Percentiles rank a stretch among this genome's conserved stretches.
Conservation (phyloP, 2,888 invertebrate species). For the Phanerotoma sp. region DNA sequence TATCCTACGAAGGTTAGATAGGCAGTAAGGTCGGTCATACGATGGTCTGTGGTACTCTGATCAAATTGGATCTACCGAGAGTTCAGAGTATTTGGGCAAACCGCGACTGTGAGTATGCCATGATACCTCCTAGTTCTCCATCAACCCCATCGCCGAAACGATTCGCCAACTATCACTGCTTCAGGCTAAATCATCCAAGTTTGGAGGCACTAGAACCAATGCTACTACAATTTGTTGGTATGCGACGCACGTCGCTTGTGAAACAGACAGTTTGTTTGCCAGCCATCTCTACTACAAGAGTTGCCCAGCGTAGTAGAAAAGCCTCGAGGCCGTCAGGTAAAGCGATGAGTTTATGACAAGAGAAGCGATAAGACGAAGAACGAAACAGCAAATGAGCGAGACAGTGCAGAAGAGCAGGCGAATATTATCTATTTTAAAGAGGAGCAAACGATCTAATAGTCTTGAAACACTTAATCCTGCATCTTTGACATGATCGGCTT, state of each 20-base stretch:
- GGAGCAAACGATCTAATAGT: background rate
- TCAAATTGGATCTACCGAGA: conserved; percentile 53
- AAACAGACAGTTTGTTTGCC: conserved; percentile 23
- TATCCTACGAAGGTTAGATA: conserved; percentile 3
- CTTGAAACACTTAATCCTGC: conserved; percentile 6
- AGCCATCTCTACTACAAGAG: conserved; percentile 5
- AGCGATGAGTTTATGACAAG: background rate
- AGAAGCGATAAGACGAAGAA: too few species aligned
- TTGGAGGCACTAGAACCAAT: conserved; percentile 14
- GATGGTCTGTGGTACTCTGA: conserved; percentile 44
- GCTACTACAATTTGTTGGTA: conserved; percentile 11
- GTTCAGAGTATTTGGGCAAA: conserved; percentile 39
- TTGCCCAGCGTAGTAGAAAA: background rate
- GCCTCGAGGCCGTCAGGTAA: background rate
- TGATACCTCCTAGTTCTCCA: conserved; percentile 3
- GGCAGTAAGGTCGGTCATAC: conserved; percentile 9
- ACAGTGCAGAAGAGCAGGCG: background rate
- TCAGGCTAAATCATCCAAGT: conserved; percentile 12
- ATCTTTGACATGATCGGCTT: conserved; percentile 12
- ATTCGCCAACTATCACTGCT: conserved; percentile 1
- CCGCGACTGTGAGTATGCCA: conserved; percentile 32
- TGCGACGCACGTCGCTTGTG: conserved; percentile 21
- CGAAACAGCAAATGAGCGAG: too few species aligned
- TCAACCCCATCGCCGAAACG: background rate
- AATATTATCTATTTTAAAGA: conserved; percentile 2